Evolutionary conservation across 1,140 invertebrate species (phyloP), one percentile per base, ranked within the genome.

Genomic region (Tetramorium parvispinum): DNA sequence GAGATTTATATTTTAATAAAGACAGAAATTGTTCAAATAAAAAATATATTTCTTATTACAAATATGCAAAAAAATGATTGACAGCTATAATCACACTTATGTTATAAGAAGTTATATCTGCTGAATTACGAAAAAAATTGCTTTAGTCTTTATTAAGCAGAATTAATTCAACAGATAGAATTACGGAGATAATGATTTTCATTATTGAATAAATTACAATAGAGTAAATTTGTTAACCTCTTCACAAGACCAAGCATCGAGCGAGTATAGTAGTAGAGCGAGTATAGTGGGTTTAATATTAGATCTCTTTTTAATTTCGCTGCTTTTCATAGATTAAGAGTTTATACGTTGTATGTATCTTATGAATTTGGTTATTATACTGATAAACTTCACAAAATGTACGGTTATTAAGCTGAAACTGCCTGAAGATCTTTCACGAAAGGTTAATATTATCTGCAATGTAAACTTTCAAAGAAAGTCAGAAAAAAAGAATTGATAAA

Each of bases 301-400:
- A 65, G 3, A 1, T 37, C 63, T 61, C 8, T 61, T 63, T 5
- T 63, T 27, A 13, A 77, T n/a, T 79, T 51, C 1, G 5, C n/a
- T 37, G 27, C 59, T 79, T 68, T 51, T 76, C 10, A 37, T 3
- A 18, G n/a, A 68, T 46, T 43, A n/a, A 32, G 21, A 70, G 40
- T 70, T 81, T 55, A 55, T 37, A n/a, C 21, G 5, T 68, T 70
- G 18, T 4, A n/a, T 53, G 21, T 79, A 53, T 32, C 40, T 49
- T 81, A 68, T 37, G 51, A 37, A 78, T 63, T 79, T 68, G 1
- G 1, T 7, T 55, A 68, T 66, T 68, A 37, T 18, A 24, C 11
- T 70, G 0, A 53, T 68, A 13, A 81, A 81, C 11, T 81, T 40
- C 3, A 65, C 3, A 78, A 81, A 53, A 81, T 40, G 2, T 68